These are phyloP conservation scores for Trachythela sp. DNA, from an alignment of 64 coral and sea anemone genomes.

Conservation along the genomic window DNA sequence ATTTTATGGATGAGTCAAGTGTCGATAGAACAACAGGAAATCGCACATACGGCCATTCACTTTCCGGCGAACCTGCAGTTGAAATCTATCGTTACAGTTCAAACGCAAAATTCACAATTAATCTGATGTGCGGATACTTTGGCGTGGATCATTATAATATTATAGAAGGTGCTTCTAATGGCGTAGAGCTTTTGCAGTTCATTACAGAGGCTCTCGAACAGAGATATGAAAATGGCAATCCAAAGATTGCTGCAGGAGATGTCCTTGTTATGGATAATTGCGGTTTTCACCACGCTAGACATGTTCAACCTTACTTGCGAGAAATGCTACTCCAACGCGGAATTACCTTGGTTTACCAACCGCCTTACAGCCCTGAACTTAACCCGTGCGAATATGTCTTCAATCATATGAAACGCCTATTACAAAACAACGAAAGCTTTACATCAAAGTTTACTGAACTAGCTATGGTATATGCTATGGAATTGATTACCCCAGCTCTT, in stretches of 20 bases:
- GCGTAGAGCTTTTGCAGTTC: not conserved
- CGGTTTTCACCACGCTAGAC: not conserved
- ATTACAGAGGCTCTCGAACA: not conserved
- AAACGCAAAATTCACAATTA: not conserved
- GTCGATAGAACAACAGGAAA: not conserved
- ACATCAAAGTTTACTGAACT: not conserved
- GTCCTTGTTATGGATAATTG: not conserved
- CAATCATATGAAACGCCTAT: not conserved
- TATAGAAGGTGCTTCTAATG: not conserved
- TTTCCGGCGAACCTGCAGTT: not conserved
- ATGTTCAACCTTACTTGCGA: not conserved
- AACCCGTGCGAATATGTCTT: not conserved
- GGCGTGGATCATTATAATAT: not conserved
- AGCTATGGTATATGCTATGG: too few relatives aligned
- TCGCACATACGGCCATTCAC: not conserved
- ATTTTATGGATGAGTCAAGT: slow-evolving; percentile 5
- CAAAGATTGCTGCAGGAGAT: not conserved
- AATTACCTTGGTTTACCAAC: not conserved
- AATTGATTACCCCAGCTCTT: too few relatives aligned
- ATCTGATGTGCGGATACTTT: not conserved
- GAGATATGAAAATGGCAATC: too few relatives aligned
- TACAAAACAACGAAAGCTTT: not conserved
- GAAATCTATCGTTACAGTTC: not conserved
- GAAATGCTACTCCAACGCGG: not conserved
- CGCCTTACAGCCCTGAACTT: not conserved